Conservation (phyloP, 2,797 vertebrate genomes). For the Neosilurus hyrtlii region DNA sequence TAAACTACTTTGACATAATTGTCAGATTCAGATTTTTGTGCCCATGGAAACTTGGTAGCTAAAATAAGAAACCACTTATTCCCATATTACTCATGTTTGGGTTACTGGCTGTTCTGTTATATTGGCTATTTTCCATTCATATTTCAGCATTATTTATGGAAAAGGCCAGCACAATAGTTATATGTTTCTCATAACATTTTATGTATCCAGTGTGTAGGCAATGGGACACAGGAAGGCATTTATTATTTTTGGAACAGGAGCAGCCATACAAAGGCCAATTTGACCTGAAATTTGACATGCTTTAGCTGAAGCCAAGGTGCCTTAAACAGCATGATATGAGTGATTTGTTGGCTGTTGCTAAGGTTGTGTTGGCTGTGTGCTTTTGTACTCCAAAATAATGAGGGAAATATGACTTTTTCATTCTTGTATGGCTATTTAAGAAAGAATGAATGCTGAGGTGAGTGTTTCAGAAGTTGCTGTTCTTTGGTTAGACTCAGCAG, state of each 20-base stretch:
- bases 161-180: not conserved
- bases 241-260: constrained; percentile 21
- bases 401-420: constrained; percentile 12
- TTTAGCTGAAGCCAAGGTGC: constrained; percentile 32
- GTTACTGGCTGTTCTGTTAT: constrained; percentile 1
- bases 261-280: constrained; percentile 27
- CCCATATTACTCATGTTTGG: not conserved
- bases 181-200: not conserved
- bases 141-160: not conserved
- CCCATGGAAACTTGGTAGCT: not conserved
- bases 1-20: not conserved
- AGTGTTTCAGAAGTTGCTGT: constrained; percentile 21
- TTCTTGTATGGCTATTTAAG: constrained; percentile 12
- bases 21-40: constrained; percentile 9
- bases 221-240: not conserved
- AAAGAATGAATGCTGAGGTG: constrained; percentile 28
- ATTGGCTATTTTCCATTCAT: not conserved
- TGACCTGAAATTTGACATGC: constrained; percentile 29
- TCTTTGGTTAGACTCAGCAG: constrained; percentile 20
- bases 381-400: constrained; percentile 28
- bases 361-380: constrained; percentile 18
- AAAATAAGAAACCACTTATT: not conserved
- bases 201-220: constrained; percentile 9
- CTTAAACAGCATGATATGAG: constrained; percentile 31
- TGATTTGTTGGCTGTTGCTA: constrained; percentile 29